Percentiles rank a stretch among this genome's conserved stretches.
Conservation (phyloP, 23 tunicate genomes). For the Halocynthia roretzi region DNA sequence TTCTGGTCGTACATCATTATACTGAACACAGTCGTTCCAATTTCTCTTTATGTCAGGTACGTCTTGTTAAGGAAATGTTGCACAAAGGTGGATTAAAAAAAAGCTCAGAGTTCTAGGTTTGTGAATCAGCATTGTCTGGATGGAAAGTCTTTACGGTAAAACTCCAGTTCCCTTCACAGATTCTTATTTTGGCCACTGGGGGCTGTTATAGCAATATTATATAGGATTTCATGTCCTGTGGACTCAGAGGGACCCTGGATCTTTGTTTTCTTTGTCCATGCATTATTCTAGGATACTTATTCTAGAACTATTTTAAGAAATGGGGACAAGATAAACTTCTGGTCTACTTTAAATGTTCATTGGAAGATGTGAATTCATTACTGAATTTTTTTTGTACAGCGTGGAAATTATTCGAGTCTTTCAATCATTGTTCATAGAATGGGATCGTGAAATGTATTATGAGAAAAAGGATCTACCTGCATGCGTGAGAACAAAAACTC, state of each 20-base stretch:
- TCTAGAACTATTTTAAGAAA: too few species aligned
- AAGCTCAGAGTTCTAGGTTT: too few species aligned
- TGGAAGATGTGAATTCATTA: not conserved
- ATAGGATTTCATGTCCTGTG: too few species aligned
- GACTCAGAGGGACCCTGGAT: too few species aligned
- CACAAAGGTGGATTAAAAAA: too few species aligned
- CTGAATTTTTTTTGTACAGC: conserved; percentile 22
- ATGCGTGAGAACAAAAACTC: conserved; percentile 75
- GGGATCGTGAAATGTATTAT: conserved; percentile 90
- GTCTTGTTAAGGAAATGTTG: not conserved
- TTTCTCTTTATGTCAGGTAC: conserved; percentile 95
- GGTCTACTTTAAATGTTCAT: not conserved
- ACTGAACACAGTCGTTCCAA: conserved; percentile 97
- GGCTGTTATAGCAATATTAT: too few species aligned
- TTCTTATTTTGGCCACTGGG: too few species aligned
- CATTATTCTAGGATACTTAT: too few species aligned
- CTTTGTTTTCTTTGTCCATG: too few species aligned
- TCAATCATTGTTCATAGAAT: conserved; percentile 80
- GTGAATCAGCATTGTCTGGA: too few species aligned
- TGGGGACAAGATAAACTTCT: not conserved
- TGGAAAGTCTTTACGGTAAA: too few species aligned
- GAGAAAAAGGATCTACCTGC: conserved; percentile 86
- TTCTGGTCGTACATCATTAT: conserved; percentile 98
- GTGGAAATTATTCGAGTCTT: conserved; percentile 91
- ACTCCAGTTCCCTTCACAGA: too few species aligned